Evolutionary conservation across 2,888 invertebrate genomes (phyloP), one percentile per base, ranked within the genome.

Genomic region (Lordiphosa fenestrarum): DNA sequence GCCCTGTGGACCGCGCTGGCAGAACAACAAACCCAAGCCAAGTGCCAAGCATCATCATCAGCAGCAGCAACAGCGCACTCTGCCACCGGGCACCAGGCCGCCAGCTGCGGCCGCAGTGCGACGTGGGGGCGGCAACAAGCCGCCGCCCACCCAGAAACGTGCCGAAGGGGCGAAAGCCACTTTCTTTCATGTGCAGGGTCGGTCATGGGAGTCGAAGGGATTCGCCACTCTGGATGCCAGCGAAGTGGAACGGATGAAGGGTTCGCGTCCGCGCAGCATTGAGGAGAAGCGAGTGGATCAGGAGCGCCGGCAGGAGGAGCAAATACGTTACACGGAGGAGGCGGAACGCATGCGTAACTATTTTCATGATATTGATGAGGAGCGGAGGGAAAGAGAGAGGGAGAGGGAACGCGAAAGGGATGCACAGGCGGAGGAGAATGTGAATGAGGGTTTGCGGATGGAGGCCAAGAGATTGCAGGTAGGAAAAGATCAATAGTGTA

Each of bases 391-490:
- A 7, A 59, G 53, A 0, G 78, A 77, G 0, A 64, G 66, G 0
- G 71, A 81, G 10, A 23, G 33, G 1, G 66, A 77, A 50, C 55
- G 65, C 4, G 59, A 63, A 6, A 12, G 60, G 13, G 65, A 67
- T 6, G 70, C 60, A 2, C 66, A 66, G 54, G 68, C 52, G 46
- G 68, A 68, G 9, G 69, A 59, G 25, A 70, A 67, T 3, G 19
- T 46, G 1, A 70, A 77, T 7, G 66, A 66, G 23, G 67, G 64
- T 9, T 62, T 60, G 30, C 55, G 63, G 0, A 47, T 50, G 0
- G 72, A 78, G 47, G 70, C 68, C 0, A 55, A 66, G 0, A 87
- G 92, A 1, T 91, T 91, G 0, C 91, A 91, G 42, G 44, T 44
- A 12, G 25, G 25, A 23, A 4, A 23, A 23, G 5, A 23, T 5